Evolutionary conservation across 2,113 vertebrate species (phyloP).

Genomic region (Rhinoderma darwinii): DNA sequence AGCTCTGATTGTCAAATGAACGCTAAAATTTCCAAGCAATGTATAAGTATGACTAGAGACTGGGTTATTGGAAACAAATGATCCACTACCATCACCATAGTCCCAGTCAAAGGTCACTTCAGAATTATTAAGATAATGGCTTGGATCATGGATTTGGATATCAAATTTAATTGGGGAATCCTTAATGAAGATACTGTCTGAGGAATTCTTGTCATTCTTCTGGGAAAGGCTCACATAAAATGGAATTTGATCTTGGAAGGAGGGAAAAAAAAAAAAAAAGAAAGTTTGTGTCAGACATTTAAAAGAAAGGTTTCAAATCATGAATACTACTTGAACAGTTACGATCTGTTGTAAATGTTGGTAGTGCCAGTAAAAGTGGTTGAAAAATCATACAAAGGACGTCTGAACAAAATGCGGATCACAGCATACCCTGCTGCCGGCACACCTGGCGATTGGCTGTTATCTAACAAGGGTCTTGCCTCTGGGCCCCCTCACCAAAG

Average conservation of each 20-base stretch:
- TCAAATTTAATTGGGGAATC: conserved; percentile 82
- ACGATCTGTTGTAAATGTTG: too few relatives aligned
- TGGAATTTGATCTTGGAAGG: conserved; percentile 85
- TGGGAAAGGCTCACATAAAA: conserved; percentile 84
- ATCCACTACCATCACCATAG: conserved; percentile 85
- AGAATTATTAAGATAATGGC: conserved; percentile 84
- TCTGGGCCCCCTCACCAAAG: too few relatives aligned
- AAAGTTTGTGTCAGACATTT: too few relatives aligned
- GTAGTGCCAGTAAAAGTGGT: too few relatives aligned
- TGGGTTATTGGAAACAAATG: conserved; percentile 78
- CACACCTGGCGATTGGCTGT: too few relatives aligned
- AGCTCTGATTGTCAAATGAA: conserved; percentile 85
- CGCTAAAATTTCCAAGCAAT: conserved; percentile 77
- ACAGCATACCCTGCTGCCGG: too few relatives aligned
- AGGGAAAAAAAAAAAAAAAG: too few relatives aligned
- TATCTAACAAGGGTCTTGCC: too few relatives aligned
- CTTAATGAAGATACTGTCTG: conserved; percentile 83
- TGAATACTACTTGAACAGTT: too few relatives aligned
- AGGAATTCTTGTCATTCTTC: conserved; percentile 81
- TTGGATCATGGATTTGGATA: conserved; percentile 88
- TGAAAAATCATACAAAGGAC: too few relatives aligned
- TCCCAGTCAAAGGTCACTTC: conserved; percentile 87
- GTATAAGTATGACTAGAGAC: conserved; percentile 81
- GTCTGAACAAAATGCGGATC: too few relatives aligned
- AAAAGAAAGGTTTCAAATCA: too few relatives aligned